Conservation (phyloP, 2,888 invertebrate species). For the Lasioglossum calceatum region DNA sequence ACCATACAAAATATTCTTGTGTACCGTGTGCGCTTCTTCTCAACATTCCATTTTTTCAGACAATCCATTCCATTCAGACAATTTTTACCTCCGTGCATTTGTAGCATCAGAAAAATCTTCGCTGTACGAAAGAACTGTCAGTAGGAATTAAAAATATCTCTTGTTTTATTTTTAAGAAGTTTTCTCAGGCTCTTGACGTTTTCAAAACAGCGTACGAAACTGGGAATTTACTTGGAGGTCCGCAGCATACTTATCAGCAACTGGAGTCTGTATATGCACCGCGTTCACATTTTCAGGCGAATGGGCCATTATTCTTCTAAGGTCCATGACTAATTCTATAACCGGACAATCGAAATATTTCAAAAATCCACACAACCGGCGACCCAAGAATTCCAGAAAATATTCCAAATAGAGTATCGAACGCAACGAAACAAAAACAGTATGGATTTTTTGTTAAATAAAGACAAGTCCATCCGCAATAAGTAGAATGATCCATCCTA, state of each 20-base stretch:
- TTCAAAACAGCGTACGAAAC: not conserved
- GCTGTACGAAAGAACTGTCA: too few species aligned
- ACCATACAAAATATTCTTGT: not conserved
- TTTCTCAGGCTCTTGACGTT: not conserved
- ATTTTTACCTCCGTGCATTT: too few species aligned
- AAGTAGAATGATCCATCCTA: not conserved
- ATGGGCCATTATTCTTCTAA: not conserved
- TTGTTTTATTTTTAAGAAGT: not conserved
- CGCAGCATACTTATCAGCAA: not conserved
- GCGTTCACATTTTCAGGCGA: not conserved
- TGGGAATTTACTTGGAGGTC: not conserved
- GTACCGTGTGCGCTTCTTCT: too few species aligned
- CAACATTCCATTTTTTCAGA: too few species aligned
- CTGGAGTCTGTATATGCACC: not conserved
- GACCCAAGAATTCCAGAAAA: not conserved
- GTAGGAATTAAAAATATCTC: not conserved
- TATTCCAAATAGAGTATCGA: not conserved
- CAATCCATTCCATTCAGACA: too few species aligned
- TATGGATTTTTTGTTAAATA: too few species aligned
- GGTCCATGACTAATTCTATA: not conserved
- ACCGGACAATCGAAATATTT: not conserved
- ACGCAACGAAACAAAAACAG: not conserved
- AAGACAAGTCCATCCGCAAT: not conserved
- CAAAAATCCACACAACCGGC: not conserved
- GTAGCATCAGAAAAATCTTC: too few species aligned